These are phyloP conservation scores for Lycopodina hypogea DNA, from an alignment of 37 sponge, comb jelly and placozoan genomes.

Conservation along the genomic window DNA sequence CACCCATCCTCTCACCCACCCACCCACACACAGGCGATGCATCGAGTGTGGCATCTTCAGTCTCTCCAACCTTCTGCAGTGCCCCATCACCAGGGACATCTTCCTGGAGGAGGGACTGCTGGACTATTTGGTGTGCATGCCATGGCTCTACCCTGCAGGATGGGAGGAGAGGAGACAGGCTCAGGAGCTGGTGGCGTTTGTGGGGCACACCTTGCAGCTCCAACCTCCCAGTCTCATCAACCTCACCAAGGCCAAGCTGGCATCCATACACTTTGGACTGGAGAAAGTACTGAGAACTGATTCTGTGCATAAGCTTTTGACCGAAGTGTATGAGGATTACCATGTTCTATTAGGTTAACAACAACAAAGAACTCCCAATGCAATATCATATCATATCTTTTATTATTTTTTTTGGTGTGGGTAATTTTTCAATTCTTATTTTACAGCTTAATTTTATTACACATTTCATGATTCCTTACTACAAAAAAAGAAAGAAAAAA, in stretches of 20 bases:
- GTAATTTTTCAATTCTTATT: too few species aligned
- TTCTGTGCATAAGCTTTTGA: slow-evolving; percentile 11
- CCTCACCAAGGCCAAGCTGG: slow-evolving; percentile 21
- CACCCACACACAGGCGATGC: neutral
- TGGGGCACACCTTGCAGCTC: slow-evolving; percentile 16
- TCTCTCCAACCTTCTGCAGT: slow-evolving; percentile 8
- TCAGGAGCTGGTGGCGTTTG: neutral
- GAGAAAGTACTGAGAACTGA: slow-evolving; percentile 13
- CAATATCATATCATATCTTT: too few species aligned
- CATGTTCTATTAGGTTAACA: too few species aligned
- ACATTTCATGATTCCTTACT: too few species aligned
- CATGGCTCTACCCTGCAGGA: slow-evolving; percentile 9
- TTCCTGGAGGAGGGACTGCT: slow-evolving; percentile 6
- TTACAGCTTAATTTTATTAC: too few species aligned
- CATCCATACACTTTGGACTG: slow-evolving; percentile 21
- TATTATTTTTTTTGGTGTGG: too few species aligned
- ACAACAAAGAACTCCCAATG: neutral
- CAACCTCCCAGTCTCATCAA: slow-evolving; percentile 30
- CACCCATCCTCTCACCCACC: too few species aligned
- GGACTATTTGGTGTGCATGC: slow-evolving; percentile 28
- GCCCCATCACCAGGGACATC: slow-evolving; percentile 1
- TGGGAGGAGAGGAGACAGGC: neutral
- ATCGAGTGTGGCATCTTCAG: slow-evolving; percentile 26
- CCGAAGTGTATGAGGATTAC: slow-evolving; percentile 1
- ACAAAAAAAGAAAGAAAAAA: too few species aligned